Base-by-base conservation (phyloP, 2,888 invertebrate genomes). In the Scaptomyza tumidula region DNA sequence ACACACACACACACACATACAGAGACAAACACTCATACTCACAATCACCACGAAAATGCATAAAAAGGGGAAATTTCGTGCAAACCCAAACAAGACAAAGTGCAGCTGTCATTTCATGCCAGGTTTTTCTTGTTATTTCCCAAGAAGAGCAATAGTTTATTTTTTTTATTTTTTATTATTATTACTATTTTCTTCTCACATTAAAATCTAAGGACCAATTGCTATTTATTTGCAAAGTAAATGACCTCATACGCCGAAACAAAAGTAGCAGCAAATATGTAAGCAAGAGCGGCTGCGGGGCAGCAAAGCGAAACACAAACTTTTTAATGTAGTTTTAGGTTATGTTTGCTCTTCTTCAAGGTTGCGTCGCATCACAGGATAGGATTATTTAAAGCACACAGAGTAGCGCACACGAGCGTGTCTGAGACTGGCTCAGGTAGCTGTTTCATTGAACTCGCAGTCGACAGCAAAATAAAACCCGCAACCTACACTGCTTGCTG, bases 261-360 rank as follows among this genome's bases (percentile, higher is more conserved):
- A 54, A n/a, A 19, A 11, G 24, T 31, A 31, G 46, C 31, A 52
- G 14, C 52, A 45, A 37, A 11, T 9, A 19, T 11, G 41, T 1
- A 4, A 11, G 29, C 6, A 6, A n/a, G 13, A n/a, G 24, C 19
- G 11, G 6, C 52, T 50, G 52, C 48, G 56, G 41, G 54, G 19
- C 56, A 53, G 56, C 31, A 44, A 44, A 41, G 37, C 63, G 19
- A 59, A 54, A 54, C 48, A 49, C 43, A 48, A 59, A 14, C 52
- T 59, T 62, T 64, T 57, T 64, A 77, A 80, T 66, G 48, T 46
- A 67, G 48, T 69, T 82, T 84, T 82, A 84, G 88, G 88, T 84
- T 84, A 88, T 82, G 88, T 83, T 81, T 65, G 59, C 41, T 10
- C 74, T 63, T 81, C 85, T 63, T 81, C 85, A 83, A 83, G 87